Evolutionary conservation across 2,113 vertebrate species (phyloP), one percentile per base, ranked within the genome.

Genomic region (Nansenia antarctica): DNA sequence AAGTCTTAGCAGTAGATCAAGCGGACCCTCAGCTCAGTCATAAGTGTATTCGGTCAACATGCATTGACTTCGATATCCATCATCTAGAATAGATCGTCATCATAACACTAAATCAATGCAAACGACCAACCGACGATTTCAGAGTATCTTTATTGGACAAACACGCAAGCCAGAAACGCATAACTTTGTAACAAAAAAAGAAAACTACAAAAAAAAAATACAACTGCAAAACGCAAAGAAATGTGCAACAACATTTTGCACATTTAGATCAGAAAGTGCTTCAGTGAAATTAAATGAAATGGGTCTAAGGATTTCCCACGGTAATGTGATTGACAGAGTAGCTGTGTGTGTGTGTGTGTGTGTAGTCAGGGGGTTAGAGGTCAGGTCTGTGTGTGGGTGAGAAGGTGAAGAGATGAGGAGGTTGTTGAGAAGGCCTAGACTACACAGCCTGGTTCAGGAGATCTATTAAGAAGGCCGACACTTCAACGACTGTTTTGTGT

Each of bases 141-240:
- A 79, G 45, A 85, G 69, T 76, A 12, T 62, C 68, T 88, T 92
- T 89, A 90, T 89, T 84, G 65, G 75, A 81, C 81, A 85, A 82
- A 79, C 70, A 74, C 20, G 74, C 49, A 67, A 84, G 39, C 62
- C 47, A 76, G 70, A 84, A 85, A 66, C 45, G 6, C 14, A 68
- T n/a, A 32, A 53, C 37, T 27, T 54, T 52, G 66, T 3, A 2
- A 63, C 53, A 61, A 69, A 59, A 37, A 53, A 53, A 69, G 54
- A 55, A 47, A 54, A 79, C 47, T 62, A 62, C 31, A 66, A 47
- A 29, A 62, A 69, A 70, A 69, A 77, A 60, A 64, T n/a, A n/a
- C n/a, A n/a, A n/a, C n/a, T n/a, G n/a, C n/a, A n/a, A n/a, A n/a
- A n/a, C n/a, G n/a, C n/a, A n/a, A n/a, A n/a, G n/a, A 68, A 79